Conservation (phyloP, 2,888 invertebrate species). For the Eustalomyia histrio region DNA sequence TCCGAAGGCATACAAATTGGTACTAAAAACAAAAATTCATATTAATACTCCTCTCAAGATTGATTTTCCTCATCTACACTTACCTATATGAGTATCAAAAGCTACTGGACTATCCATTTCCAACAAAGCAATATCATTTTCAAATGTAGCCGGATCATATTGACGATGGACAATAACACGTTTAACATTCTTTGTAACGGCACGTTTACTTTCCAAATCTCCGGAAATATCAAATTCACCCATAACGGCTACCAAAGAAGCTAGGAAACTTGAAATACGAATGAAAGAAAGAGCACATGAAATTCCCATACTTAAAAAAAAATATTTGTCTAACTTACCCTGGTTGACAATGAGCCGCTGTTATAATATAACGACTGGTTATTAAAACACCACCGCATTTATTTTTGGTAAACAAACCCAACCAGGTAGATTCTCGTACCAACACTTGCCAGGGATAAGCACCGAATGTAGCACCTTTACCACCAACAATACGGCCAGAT, state of each 20-base stretch:
- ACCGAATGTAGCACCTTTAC: conserved; percentile 91
- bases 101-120: conserved; percentile 91
- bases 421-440: conserved; percentile 94
- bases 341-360: conserved; percentile 97
- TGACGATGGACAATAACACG: conserved; percentile 93
- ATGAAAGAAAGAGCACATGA: background rate
- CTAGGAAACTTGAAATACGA: conserved; percentile 84
- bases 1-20: conserved; percentile 94
- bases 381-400: conserved; percentile 97
- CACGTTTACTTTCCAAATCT: conserved; percentile 87
- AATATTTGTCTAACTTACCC: conserved; percentile 82
- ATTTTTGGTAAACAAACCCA: conserved; percentile 95
- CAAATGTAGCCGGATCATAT: conserved; percentile 94
- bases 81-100: conserved; percentile 91
- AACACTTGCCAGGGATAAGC: conserved; percentile 97
- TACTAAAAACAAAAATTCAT: conserved; percentile 81
- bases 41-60: background rate
- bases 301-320: background rate
- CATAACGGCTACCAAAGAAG: conserved; percentile 93
- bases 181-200: conserved; percentile 90
- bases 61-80: conserved; percentile 69
- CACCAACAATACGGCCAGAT: conserved; percentile 92
- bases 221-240: conserved; percentile 95
- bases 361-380: conserved; percentile 91
- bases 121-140: conserved; percentile 92